These are phyloP conservation scores for Melitaea cinxia DNA, from an alignment of 1,140 invertebrate species.

Conservation along the genomic window DNA sequence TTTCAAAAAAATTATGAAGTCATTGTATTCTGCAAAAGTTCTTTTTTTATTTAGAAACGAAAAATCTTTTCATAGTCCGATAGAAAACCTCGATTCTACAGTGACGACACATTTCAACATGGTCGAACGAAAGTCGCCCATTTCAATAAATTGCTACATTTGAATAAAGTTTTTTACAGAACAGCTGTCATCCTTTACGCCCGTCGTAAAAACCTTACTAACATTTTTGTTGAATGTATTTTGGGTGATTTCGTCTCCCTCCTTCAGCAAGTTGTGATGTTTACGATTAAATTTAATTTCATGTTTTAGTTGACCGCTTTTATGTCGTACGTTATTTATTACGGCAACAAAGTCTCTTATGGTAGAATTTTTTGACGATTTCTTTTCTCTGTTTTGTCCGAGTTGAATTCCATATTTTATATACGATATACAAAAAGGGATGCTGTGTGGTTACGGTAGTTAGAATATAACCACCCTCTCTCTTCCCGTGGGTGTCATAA, in stretches of 20 bases:
- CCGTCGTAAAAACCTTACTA: conserved; percentile 29
- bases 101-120: not conserved
- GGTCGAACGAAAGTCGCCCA: not conserved
- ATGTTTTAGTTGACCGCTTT: not conserved
- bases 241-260: conserved; percentile 12
- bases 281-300: conserved; percentile 18
- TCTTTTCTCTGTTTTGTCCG: too few species aligned
- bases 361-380: not conserved
- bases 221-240: conserved; percentile 5
- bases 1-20: too few species aligned
- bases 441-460: too few species aligned
- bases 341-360: not conserved
- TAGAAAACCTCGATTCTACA: not conserved
- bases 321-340: not conserved
- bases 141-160: conserved; percentile 35
- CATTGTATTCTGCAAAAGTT: not conserved
- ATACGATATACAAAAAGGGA: too few species aligned
- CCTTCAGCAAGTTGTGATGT: conserved; percentile 13
- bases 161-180: conserved; percentile 42
- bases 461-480: too few species aligned
- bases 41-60: not conserved
- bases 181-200: conserved; percentile 37
- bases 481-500: too few species aligned
- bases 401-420: too few species aligned
- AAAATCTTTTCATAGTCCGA: not conserved